These are phyloP conservation scores for Thrips palmi DNA, from an alignment of 1,140 invertebrate genomes.

Conservation along the genomic window DNA sequence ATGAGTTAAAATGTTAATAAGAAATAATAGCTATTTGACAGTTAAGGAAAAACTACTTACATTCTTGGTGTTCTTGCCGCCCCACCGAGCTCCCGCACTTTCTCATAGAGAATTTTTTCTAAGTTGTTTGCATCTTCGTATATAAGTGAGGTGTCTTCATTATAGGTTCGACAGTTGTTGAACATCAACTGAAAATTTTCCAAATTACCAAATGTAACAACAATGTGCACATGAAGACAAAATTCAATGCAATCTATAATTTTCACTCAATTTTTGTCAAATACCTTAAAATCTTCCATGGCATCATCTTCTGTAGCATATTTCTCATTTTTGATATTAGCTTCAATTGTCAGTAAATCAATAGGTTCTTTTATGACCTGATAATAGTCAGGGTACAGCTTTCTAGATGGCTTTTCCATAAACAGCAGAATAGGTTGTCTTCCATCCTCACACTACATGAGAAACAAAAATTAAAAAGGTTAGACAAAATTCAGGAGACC, in stretches of 20 bases:
- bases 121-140: constrained; percentile 84
- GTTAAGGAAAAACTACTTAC: constrained; percentile 12
- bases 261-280: constrained; percentile 3
- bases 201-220: constrained; percentile 1
- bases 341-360: constrained; percentile 85
- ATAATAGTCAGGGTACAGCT: constrained; percentile 91
- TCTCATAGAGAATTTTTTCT: constrained; percentile 68
- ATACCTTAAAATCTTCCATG: constrained; percentile 45
- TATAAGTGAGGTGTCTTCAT: constrained; percentile 88
- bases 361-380: constrained; percentile 85
- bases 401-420: constrained; percentile 91
- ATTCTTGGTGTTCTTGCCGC: constrained; percentile 22
- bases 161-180: constrained; percentile 85
- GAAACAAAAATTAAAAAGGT: constrained; percentile 8
- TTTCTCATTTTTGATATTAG: constrained; percentile 63
- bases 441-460: constrained; percentile 48
- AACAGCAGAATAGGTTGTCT: constrained; percentile 78
- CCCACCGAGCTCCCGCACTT: constrained; percentile 62
- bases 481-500: too few species aligned
- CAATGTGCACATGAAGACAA: too few species aligned
- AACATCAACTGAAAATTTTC: constrained; percentile 65
- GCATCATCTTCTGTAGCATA: constrained; percentile 44
- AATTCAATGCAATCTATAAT: neutral
- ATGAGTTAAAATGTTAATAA: neutral
- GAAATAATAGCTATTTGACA: neutral